Conservation (phyloP, 1,140 invertebrate species). For the Aphidius gifuensis region DNA sequence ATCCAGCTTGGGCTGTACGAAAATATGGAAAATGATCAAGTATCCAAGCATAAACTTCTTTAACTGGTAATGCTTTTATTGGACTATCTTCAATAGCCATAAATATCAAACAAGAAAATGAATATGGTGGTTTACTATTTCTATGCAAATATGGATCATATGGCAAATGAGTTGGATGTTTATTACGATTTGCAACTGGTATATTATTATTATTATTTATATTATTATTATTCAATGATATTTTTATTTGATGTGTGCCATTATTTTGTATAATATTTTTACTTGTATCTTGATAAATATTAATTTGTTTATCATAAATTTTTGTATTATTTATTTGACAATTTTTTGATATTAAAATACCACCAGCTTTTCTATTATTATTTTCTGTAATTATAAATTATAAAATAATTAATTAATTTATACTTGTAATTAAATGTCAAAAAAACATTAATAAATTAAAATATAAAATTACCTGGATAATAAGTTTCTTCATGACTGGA, state of each 20-base stretch:
- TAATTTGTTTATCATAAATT: slow-evolving; percentile 34
- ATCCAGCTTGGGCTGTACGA: slow-evolving; percentile 91
- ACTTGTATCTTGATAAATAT: slow-evolving; percentile 37
- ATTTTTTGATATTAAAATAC: slow-evolving; percentile 26
- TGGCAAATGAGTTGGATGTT: slow-evolving; percentile 71
- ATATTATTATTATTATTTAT: slow-evolving; percentile 41
- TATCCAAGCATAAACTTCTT: slow-evolving; percentile 98
- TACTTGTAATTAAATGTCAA: background rate
- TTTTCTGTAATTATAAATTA: slow-evolving; percentile 34
- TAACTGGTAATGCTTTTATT: slow-evolving; percentile 85
- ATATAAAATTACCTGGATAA: slow-evolving; percentile 41
- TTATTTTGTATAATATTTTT: slow-evolving; percentile 34
- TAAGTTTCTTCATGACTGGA: slow-evolving; percentile 48
- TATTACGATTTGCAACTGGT: slow-evolving; percentile 56
- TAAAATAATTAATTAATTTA: slow-evolving; percentile 8
- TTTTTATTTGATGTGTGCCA: slow-evolving; percentile 47
- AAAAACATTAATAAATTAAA: slow-evolving; percentile 10
- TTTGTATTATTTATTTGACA: slow-evolving; percentile 33
- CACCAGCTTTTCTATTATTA: slow-evolving; percentile 34
- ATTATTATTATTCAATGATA: slow-evolving; percentile 43
- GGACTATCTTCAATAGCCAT: slow-evolving; percentile 94
- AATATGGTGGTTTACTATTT: slow-evolving; percentile 89
- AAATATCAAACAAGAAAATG: slow-evolving; percentile 93
- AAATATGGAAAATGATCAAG: slow-evolving; percentile 96
- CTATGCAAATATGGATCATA: slow-evolving; percentile 77